Evolutionary conservation across 2,113 vertebrate species (phyloP).

Genomic region (Sander vitreus): DNA sequence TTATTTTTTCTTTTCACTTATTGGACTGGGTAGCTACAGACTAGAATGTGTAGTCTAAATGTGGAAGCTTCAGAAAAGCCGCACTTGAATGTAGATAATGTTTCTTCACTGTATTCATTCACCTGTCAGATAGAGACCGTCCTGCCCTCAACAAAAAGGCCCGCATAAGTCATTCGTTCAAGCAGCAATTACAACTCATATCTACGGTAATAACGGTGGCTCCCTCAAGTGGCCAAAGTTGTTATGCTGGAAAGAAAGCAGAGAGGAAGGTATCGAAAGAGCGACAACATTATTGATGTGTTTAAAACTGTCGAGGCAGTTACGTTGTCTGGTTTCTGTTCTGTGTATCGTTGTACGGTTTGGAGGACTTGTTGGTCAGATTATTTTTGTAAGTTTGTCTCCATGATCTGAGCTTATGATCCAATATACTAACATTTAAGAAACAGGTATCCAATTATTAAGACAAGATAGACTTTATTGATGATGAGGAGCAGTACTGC

Average conservation of each 20-base stretch:
- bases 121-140: background rate
- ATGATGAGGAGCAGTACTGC: background rate
- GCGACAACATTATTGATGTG: too few species aligned
- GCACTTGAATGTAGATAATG: background rate
- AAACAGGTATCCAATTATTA: background rate
- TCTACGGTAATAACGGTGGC: too few species aligned
- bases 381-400: background rate
- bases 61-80: background rate
- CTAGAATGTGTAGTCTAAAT: background rate
- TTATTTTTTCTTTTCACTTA: background rate
- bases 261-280: too few species aligned
- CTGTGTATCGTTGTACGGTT: too few species aligned
- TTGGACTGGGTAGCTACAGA: background rate
- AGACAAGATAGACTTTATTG: background rate
- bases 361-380: too few species aligned
- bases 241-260: too few species aligned
- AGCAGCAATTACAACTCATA: too few species aligned
- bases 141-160: too few species aligned
- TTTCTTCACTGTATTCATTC: background rate
- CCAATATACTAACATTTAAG: background rate
- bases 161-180: too few species aligned
- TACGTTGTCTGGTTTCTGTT: too few species aligned
- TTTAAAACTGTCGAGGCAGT: too few species aligned
- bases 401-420: background rate
- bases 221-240: too few species aligned